Conservation (phyloP, 1,140 invertebrate species). For the Zaprionus africanus region DNA sequence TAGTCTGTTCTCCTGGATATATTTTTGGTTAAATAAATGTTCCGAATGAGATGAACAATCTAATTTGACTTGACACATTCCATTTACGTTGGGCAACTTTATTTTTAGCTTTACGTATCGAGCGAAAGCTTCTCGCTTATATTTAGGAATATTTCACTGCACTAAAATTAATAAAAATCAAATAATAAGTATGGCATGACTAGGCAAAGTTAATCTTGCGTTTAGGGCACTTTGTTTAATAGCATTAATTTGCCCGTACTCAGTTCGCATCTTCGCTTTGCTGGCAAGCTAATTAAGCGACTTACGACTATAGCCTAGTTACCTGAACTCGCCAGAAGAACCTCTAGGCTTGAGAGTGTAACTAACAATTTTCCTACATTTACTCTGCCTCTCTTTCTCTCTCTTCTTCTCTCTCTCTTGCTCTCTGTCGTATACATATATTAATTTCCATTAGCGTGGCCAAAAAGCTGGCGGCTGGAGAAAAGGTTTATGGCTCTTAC, state of each 20-base stretch:
- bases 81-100: neutral
- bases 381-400: neutral
- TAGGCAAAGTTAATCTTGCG: constrained; percentile 2
- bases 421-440: constrained; percentile 23
- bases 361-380: constrained; percentile 1
- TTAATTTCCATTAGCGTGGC: constrained; percentile 73
- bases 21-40: neutral
- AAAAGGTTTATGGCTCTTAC: constrained; percentile 70
- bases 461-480: constrained; percentile 21
- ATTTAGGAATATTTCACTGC: neutral
- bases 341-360: constrained; percentile 5
- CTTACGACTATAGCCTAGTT: constrained; percentile 58
- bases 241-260: constrained; percentile 36
- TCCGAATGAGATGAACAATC: neutral
- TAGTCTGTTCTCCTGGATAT: neutral
- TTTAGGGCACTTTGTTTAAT: constrained; percentile 17
- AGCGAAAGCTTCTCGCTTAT: neutral
- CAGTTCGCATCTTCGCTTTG: constrained; percentile 38
- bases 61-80: neutral
- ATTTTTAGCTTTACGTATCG: neutral
- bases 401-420: neutral
- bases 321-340: constrained; percentile 27
- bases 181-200: neutral
- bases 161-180: constrained; percentile 2
- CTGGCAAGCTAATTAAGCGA: constrained; percentile 68